Percentiles rank a stretch among this genome's conserved stretches.
These are phyloP conservation scores for Melitaea athalia DNA, from an alignment of 2,888 invertebrate genomes.

Conservation along the genomic window DNA sequence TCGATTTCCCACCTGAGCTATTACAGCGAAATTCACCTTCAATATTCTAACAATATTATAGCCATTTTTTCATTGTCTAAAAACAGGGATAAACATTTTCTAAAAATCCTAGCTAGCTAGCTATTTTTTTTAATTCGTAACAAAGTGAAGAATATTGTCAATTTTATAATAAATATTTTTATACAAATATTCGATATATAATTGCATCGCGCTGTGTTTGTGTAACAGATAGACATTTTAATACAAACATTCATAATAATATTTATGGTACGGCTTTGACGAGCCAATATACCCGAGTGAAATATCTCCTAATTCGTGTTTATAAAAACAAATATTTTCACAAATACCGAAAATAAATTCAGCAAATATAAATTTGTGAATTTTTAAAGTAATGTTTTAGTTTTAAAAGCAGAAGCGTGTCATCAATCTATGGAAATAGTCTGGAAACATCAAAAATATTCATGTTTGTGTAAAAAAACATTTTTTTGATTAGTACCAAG, in stretches of 20 bases:
- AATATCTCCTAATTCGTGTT: background rate
- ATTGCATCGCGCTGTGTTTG: background rate
- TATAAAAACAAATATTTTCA: constrained; percentile 32
- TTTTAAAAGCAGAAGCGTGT: constrained; percentile 16
- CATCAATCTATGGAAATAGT: constrained; percentile 14
- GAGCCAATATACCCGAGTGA: constrained; percentile 7
- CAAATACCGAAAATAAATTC: constrained; percentile 34
- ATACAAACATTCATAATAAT: constrained; percentile 2
- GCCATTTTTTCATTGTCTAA: no score
- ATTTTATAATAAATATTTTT: no score
- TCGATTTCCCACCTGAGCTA: no score
- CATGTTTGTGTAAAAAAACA: no score
- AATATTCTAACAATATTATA: no score
- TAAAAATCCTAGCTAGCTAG: no score
- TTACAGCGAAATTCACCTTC: no score
- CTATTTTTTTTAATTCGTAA: no score
- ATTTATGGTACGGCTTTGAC: constrained; percentile 6
- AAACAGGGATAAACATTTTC: no score
- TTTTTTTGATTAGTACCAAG: no score
- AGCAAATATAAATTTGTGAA: constrained; percentile 24
- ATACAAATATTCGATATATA: background rate
- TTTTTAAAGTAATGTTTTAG: constrained; percentile 25
- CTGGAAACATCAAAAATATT: no score
- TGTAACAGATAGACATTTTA: constrained; percentile 1
- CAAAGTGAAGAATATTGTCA: background rate